Base-by-base conservation (phyloP, 1,140 invertebrate genomes). In the Drosophila ambigua region DNA sequence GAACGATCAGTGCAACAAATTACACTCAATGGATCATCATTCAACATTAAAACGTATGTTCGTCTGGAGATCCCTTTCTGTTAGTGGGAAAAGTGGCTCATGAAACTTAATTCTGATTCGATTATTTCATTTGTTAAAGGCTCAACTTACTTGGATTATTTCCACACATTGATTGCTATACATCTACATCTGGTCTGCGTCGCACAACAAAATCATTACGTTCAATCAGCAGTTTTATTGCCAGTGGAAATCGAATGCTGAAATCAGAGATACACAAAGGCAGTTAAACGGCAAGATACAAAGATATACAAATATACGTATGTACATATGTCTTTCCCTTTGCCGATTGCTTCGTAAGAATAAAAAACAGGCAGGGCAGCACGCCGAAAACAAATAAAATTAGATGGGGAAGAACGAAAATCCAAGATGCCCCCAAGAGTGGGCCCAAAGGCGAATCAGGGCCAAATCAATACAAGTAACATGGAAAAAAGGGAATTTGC, bases 311-410 rank as follows among this genome's bases (percentile, higher is more conserved):
- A 24, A 64, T 48, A 35, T 59, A 15, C 26, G 51, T 49, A 20
- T 8, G 31, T 24, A 57, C 0, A 16, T n/a, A 57, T 1, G 24
- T n/a, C 11, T 41, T 24, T 31, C 16, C 23, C 39, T 31, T 58
- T 20, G 39, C 11, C 53, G 7, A 55, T 31, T 28, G 66, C 20
- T 49, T 28, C 48, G 43, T 59, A 66, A 15, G 39, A 39, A 48
- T 46, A 64, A 16, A 51, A 53, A 15, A 2, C 8, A 4, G 31
- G 31, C 52, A 59, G 5, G 43, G 24, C 52, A 59, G 31, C 65
- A 54, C 41, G 57, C 48, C 41, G 16, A 73, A 82, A 67, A 78
- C 59, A 69, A 77, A 75, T 75, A 75, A 82, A 78, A 78, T 81
- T 77, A 74, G 75, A 79, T 75, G 52, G 50, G 8, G 1, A 62